Conservation (phyloP, 2,888 invertebrate species). For the Spicauda simplicius region DNA sequence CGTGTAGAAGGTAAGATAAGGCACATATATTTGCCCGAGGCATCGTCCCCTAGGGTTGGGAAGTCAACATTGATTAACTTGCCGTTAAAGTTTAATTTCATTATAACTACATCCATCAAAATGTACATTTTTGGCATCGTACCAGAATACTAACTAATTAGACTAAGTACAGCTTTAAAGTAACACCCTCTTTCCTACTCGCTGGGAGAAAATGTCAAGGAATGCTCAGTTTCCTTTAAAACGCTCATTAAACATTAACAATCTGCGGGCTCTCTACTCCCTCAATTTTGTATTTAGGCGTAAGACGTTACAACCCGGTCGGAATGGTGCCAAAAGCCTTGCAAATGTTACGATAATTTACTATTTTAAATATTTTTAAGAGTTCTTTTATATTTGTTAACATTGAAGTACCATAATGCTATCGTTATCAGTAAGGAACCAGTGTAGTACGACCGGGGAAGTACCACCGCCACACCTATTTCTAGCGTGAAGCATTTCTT, state of each 20-base stretch:
- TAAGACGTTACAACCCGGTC: neutral
- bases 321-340: neutral
- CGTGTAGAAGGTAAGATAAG: too few relatives aligned
- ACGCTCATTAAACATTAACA: slow-evolving; percentile 14
- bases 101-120: too few relatives aligned
- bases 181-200: neutral
- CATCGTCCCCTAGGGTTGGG: too few relatives aligned
- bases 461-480: too few relatives aligned
- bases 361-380: neutral
- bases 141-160: neutral
- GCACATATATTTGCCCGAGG: too few relatives aligned
- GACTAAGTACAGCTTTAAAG: neutral
- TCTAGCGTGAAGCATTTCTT: too few relatives aligned
- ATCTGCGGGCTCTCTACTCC: neutral
- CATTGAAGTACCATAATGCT: too few relatives aligned
- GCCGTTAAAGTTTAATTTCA: too few relatives aligned
- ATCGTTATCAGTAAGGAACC: too few relatives aligned
- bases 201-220: neutral
- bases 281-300: slow-evolving; percentile 9
- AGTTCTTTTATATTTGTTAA: neutral
- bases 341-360: neutral
- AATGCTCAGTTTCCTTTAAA: slow-evolving; percentile 8
- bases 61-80: too few relatives aligned
- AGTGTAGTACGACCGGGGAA: too few relatives aligned
- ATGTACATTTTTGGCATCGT: too few relatives aligned